These are phyloP conservation scores for Trileptium ribeirensis DNA, from an alignment of 2,888 invertebrate genomes.

Conservation along the genomic window DNA sequence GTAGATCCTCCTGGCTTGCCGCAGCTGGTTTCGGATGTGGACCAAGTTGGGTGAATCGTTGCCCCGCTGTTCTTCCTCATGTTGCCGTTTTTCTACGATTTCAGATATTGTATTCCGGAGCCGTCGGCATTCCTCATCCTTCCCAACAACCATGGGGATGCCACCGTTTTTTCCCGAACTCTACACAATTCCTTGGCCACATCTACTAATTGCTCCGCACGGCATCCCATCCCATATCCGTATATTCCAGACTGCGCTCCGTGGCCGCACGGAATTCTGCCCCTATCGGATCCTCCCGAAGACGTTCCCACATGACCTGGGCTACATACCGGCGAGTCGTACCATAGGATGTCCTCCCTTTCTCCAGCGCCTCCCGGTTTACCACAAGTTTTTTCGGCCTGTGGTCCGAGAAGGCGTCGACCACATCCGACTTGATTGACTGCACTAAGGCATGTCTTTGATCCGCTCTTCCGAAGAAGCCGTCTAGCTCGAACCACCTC, in stretches of 20 bases:
- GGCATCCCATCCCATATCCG: neutral
- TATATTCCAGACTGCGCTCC: neutral
- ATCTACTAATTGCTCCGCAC: neutral
- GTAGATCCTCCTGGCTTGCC: neutral
- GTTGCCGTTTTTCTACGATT: neutral
- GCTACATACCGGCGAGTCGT: too few species aligned
- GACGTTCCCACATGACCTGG: neutral
- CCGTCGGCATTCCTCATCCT: neutral
- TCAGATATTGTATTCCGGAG: neutral
- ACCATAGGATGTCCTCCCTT: too few species aligned
- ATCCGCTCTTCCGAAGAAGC: neutral
- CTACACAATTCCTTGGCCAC: conserved; percentile 1
- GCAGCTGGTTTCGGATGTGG: neutral
- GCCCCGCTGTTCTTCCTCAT: neutral
- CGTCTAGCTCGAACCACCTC: neutral
- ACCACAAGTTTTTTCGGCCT: neutral
- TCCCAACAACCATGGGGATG: neutral
- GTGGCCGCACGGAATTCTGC: neutral
- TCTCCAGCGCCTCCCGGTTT: too few species aligned
- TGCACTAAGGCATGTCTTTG: neutral
- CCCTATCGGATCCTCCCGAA: neutral
- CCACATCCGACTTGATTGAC: neutral
- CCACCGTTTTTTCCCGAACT: neutral
- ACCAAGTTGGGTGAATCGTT: neutral
- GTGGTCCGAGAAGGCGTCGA: neutral